Percentiles rank a stretch among this genome's conserved stretches.
Evolutionary conservation across 2,888 invertebrate genomes (phyloP).

Genomic region (Lepidocyrtoides sp.): DNA sequence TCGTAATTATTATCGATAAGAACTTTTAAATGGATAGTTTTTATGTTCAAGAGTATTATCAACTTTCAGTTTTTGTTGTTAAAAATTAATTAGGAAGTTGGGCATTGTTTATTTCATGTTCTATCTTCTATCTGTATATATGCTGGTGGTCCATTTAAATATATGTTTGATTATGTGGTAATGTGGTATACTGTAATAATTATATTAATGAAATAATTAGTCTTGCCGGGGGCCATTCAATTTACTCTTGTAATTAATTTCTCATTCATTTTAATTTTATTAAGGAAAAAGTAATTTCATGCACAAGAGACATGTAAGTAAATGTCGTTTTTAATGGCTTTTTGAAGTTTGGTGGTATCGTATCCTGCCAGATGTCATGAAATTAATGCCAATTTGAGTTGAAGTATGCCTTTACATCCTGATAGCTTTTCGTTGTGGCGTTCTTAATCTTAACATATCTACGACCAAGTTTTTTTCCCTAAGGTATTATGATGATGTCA

Average conservation of each 20-base stretch:
- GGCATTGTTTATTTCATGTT: no score
- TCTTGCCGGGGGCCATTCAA: slow-evolving; percentile 2
- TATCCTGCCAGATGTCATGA: not conserved
- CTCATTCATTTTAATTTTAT: slow-evolving; percentile 28
- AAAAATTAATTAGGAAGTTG: not conserved
- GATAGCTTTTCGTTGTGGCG: not conserved
- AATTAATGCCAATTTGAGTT: not conserved
- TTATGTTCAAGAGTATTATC: not conserved
- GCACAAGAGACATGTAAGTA: not conserved
- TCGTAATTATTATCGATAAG: not conserved
- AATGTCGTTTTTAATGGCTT: not conserved
- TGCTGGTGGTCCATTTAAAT: not conserved
- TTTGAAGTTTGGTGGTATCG: not conserved
- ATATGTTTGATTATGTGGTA: not conserved
- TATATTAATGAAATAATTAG: slow-evolving; percentile 26
- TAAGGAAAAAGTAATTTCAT: slow-evolving; percentile 27
- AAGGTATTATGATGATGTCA: not conserved
- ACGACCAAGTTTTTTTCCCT: no score
- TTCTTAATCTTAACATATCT: no score
- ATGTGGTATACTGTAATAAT: no score
- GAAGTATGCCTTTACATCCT: not conserved
- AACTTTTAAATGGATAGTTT: not conserved
- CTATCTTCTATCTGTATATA: no score
- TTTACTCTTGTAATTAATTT: slow-evolving; percentile 24
- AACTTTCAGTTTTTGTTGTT: slow-evolving; percentile 18